These are phyloP conservation scores for Drosophila prosaltans DNA, from an alignment of 1,140 invertebrate species.

Conservation along the genomic window DNA sequence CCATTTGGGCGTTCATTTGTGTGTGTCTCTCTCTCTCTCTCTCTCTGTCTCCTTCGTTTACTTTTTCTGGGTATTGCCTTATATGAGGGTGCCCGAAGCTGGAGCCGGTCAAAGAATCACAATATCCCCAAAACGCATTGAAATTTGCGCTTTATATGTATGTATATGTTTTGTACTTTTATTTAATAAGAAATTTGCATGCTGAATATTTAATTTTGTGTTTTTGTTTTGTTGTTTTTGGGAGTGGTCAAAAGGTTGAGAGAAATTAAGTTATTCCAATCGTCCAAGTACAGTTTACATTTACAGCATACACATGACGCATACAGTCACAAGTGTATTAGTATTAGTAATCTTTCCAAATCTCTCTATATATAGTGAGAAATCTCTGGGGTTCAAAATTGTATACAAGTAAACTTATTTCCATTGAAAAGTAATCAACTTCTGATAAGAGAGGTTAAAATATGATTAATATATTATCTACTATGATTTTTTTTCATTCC, in stretches of 20 bases:
- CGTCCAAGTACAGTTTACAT: conserved; percentile 32
- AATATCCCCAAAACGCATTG: conserved; percentile 44
- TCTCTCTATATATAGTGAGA: background rate
- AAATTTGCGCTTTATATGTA: conserved; percentile 31
- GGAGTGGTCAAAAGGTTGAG: conserved; percentile 59
- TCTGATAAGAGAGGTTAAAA: background rate
- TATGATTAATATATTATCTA: conserved; percentile 3
- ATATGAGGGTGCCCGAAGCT: conserved; percentile 29
- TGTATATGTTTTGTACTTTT: conserved; percentile 53
- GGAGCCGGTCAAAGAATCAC: conserved; percentile 58
- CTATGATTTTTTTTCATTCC: background rate
- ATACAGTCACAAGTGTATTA: background rate
- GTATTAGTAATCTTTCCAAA: conserved; percentile 27
- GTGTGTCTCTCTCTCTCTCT: conserved; percentile 14
- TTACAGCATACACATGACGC: background rate
- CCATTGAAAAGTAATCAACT: background rate
- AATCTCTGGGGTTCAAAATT: background rate
- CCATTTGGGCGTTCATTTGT: conserved; percentile 65
- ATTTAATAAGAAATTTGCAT: conserved; percentile 76
- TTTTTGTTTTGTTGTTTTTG: conserved; percentile 14
- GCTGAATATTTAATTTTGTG: conserved; percentile 72
- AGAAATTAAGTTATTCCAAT: conserved; percentile 18
- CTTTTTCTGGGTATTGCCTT: conserved; percentile 40
- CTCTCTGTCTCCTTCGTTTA: background rate
- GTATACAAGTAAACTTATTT: background rate